These are phyloP conservation scores for Pollenia angustigena DNA, from an alignment of 2,888 invertebrate species.

Conservation along the genomic window DNA sequence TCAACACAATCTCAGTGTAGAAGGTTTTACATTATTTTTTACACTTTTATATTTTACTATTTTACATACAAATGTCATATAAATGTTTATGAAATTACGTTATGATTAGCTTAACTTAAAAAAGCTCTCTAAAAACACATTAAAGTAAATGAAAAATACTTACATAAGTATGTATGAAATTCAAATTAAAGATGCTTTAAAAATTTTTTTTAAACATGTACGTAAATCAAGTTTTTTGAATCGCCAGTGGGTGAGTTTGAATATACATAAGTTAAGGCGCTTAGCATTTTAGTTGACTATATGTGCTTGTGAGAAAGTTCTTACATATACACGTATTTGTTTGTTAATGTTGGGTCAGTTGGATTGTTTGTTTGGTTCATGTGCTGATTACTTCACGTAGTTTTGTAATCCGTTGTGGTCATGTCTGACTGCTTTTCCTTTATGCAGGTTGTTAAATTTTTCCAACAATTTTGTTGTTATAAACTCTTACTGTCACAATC, in stretches of 20 bases:
- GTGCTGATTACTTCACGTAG: conserved; percentile 69
- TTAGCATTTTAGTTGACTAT: too few relatives aligned
- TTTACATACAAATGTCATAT: conserved; percentile 4
- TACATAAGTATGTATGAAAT: too few relatives aligned
- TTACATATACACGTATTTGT: background rate
- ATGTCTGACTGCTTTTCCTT: conserved; percentile 52
- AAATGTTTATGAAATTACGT: background rate
- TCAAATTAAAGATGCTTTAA: too few relatives aligned
- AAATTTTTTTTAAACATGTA: too few relatives aligned
- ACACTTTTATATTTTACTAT: conserved; percentile 46
- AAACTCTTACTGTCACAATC: conserved; percentile 28
- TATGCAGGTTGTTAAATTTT: conserved; percentile 61
- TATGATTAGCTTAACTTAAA: background rate
- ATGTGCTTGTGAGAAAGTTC: background rate
- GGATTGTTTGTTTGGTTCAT: conserved; percentile 32
- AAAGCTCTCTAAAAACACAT: background rate
- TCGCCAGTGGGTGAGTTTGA: too few relatives aligned
- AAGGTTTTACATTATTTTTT: conserved; percentile 19
- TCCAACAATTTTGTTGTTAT: conserved; percentile 38
- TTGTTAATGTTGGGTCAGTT: conserved; percentile 14
- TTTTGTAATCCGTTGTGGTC: conserved; percentile 62
- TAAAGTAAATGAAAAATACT: too few relatives aligned
- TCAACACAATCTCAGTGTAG: conserved; percentile 17
- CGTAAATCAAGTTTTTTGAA: too few relatives aligned
- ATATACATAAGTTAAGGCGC: too few relatives aligned